phyloP scores from a whole-genome alignment of 2,113 vertebrate species.

The Oncorhynchus nerka region DNA sequence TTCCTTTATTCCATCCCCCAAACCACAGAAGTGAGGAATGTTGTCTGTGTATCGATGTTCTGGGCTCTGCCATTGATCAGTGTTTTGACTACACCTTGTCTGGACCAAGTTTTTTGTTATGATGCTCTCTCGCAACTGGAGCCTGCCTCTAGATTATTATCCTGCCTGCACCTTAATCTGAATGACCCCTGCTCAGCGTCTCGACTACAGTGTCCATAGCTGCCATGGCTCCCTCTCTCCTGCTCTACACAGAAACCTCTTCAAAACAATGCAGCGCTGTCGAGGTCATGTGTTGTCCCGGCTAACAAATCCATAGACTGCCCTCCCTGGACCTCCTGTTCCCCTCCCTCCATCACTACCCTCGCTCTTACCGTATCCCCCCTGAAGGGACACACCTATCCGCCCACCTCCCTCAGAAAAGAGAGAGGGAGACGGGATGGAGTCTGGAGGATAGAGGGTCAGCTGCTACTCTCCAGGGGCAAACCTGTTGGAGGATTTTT shows the following conservation, averaged over 20 bases:
- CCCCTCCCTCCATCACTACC: too few species aligned
- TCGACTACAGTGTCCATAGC: neutral
- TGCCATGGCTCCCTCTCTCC: neutral
- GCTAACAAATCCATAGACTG: slow-evolving; percentile 16
- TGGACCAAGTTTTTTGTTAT: too few species aligned
- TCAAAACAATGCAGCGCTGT: neutral
- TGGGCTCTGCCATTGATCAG: too few species aligned
- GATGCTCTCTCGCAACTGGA: too few species aligned
- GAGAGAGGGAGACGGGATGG: neutral
- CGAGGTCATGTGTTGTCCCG: neutral
- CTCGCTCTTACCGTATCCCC: too few species aligned
- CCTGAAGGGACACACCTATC: too few species aligned
- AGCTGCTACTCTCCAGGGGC: neutral
- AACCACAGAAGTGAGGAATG: neutral
- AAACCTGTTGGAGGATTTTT: neutral
- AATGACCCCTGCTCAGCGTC: too few species aligned
- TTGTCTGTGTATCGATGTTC: neutral
- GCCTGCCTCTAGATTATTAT: too few species aligned
- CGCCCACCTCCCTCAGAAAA: too few species aligned
- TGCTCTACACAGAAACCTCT: neutral
- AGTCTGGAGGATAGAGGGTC: neutral
- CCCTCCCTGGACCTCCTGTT: neutral
- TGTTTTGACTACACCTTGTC: too few species aligned
- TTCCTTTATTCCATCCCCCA: neutral
- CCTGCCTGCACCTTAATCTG: too few species aligned